Evolutionary conservation across 1,140 invertebrate genomes (phyloP).

Genomic region (Leptestheria dahalacensis): DNA sequence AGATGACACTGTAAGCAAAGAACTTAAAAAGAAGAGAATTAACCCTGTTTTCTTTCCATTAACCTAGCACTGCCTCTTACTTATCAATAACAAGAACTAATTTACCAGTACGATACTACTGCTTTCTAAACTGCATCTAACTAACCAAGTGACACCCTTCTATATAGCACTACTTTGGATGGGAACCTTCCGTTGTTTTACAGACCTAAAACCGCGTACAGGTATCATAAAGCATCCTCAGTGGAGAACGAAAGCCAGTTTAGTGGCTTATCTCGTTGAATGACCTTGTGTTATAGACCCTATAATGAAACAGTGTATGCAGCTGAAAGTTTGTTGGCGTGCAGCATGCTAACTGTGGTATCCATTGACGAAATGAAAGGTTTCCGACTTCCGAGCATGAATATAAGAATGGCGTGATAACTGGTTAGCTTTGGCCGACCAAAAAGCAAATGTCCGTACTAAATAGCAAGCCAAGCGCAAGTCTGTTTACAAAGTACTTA

Average conservation of each 20-base stretch:
- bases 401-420: background rate
- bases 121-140: too few species aligned
- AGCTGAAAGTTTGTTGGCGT: background rate
- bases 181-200: conserved; percentile 16
- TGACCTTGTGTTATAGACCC: too few species aligned
- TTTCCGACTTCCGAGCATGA: background rate
- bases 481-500: too few species aligned
- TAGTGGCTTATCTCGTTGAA: background rate
- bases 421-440: background rate
- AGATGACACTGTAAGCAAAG: conserved; percentile 14
- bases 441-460: too few species aligned
- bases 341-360: background rate
- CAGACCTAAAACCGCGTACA: conserved; percentile 14
- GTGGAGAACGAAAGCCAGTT: background rate
- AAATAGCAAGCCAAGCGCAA: too few species aligned
- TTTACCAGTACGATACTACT: too few species aligned
- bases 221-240: too few species aligned
- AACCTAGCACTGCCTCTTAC: too few species aligned
- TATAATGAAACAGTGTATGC: background rate
- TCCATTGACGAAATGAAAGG: too few species aligned
- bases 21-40: background rate
- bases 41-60: too few species aligned
- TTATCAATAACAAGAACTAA: too few species aligned
- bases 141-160: too few species aligned
- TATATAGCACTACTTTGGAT: conserved; percentile 15